Percentiles rank a stretch among this genome's conserved stretches.
Conservation (phyloP, 2,113 vertebrate species). For the Antechinus stuartii region DNA sequence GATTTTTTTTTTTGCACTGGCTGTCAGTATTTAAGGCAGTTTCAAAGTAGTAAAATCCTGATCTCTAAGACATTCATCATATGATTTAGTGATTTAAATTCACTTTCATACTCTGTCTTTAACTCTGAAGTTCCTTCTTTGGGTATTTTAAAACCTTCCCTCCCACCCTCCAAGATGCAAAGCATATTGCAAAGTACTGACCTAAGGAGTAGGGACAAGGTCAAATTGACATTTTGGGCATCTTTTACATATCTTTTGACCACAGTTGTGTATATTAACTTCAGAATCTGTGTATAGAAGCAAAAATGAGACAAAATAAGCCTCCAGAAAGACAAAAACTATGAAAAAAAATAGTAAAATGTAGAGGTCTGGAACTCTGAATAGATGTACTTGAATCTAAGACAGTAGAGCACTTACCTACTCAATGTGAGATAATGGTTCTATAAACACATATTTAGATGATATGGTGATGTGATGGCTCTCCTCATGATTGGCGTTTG, state of each 20-base stretch:
- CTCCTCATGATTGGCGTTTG: too few species aligned
- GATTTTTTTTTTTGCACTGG: neutral
- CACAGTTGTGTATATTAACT: neutral
- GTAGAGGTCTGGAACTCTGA: too few species aligned
- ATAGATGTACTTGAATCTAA: too few species aligned
- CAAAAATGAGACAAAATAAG: slow-evolving; percentile 43
- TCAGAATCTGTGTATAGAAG: neutral
- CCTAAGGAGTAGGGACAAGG: slow-evolving; percentile 39
- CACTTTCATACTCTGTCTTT: neutral
- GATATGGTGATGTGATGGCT: too few species aligned
- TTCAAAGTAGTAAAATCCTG: slow-evolving; percentile 10
- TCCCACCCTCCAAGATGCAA: slow-evolving; percentile 11
- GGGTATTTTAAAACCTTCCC: slow-evolving; percentile 11
- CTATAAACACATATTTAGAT: too few species aligned
- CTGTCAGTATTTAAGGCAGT: slow-evolving; percentile 33
- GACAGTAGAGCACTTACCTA: too few species aligned
- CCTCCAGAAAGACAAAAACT: neutral
- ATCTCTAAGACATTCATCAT: slow-evolving; percentile 37
- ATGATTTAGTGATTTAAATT: slow-evolving; percentile 35
- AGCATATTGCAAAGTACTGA: slow-evolving; percentile 19
- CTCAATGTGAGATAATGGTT: too few species aligned
- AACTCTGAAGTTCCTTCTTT: slow-evolving; percentile 20
- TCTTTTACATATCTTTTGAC: slow-evolving; percentile 5
- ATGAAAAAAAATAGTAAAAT: neutral
- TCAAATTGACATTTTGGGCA: slow-evolving; percentile 30